A percentile compares a stretch with the other conserved stretches of the same genome.
phyloP scores from a whole-genome alignment of 2,113 vertebrate species.

The Sceloporus undulatus region DNA sequence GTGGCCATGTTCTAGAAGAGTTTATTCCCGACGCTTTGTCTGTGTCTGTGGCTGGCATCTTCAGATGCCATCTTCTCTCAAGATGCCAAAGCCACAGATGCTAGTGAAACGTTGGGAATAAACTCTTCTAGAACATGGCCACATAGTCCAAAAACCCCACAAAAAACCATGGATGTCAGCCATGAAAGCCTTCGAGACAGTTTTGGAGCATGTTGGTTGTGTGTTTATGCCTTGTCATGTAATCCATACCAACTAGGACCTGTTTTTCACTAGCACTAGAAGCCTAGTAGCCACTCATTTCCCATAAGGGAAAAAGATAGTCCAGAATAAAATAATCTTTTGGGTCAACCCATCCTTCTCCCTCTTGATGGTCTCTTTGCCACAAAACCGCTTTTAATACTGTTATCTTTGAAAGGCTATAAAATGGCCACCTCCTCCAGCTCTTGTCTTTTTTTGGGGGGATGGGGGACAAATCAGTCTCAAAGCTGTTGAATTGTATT shows the following conservation, averaged over 20 bases:
- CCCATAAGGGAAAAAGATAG: not conserved
- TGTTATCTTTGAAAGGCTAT: not conserved
- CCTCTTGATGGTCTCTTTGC: not conserved
- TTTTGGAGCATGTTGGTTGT: constrained; percentile 4
- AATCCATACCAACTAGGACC: not conserved
- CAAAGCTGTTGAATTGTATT: not conserved
- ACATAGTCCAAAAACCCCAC: no score
- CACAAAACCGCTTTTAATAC: not conserved
- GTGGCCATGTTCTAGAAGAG: no score
- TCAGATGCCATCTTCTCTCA: no score
- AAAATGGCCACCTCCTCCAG: not conserved
- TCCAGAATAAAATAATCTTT: constrained; percentile 24
- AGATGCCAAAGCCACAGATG: no score
- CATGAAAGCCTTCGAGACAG: not conserved
- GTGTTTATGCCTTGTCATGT: not conserved
- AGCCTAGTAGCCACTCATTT: not conserved
- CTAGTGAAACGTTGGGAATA: no score
- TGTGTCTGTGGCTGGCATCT: no score
- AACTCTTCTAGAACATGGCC: no score
- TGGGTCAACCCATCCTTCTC: not conserved
- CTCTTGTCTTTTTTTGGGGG: not conserved
- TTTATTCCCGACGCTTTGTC: no score
- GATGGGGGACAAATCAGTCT: not conserved
- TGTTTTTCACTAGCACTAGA: fast-evolving
- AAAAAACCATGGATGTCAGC: no score